A percentile compares a stretch with the other conserved stretches of the same genome.
phyloP scores from a whole-genome alignment of 2,888 invertebrate species.

The Cataglyphis rosenhaueri region DNA sequence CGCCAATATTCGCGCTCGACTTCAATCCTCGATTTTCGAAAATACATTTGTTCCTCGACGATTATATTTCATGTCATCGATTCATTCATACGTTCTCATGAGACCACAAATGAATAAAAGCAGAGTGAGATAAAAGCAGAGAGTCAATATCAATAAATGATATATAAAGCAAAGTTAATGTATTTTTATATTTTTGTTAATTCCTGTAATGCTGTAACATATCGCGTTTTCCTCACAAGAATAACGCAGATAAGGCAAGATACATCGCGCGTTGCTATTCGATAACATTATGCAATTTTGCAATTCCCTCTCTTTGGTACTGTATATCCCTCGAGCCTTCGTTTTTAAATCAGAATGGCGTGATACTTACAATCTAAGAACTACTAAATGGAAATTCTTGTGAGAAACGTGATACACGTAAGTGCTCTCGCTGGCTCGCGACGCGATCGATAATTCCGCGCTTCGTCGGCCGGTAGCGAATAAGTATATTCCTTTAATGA shows the following conservation, averaged over 20 bases:
- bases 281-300: background rate
- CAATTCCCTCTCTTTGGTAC: background rate
- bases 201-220: background rate
- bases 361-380: background rate
- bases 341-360: background rate
- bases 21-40: background rate
- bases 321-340: background rate
- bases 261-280: background rate
- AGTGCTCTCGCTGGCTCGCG: conserved; percentile 18
- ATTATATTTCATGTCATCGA: background rate
- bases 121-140: background rate
- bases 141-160: background rate
- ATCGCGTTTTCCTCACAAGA: background rate
- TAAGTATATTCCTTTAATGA: conserved; percentile 49
- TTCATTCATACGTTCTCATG: background rate
- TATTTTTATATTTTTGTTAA: background rate
- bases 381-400: conserved; percentile 14
- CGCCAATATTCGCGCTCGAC: background rate
- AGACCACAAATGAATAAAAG: background rate
- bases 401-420: conserved; percentile 40
- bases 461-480: conserved; percentile 32
- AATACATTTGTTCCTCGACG: background rate
- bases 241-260: background rate
- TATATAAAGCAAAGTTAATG: background rate
- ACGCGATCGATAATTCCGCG: conserved; percentile 43